phyloP scores from a whole-genome alignment of 2,113 vertebrate genomes.

The Rallus limicola region DNA sequence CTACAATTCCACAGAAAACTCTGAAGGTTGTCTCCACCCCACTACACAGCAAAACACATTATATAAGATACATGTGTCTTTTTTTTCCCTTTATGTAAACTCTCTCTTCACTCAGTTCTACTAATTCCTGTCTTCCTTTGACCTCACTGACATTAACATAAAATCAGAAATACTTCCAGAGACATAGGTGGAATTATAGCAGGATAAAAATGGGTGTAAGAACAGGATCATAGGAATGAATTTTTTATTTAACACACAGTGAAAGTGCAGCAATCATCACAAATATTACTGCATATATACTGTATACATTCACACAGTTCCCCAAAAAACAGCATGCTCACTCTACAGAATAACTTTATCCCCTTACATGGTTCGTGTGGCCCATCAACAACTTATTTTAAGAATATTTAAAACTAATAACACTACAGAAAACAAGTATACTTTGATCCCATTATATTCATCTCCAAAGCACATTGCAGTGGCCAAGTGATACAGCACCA shows the following conservation, averaged over 20 bases:
- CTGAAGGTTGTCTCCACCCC: not conserved
- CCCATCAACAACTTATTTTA: not conserved
- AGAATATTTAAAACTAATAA: not conserved
- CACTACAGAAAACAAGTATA: not conserved
- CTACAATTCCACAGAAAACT: not conserved
- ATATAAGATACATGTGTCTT: not conserved
- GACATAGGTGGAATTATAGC: not conserved
- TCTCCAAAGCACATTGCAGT: not conserved
- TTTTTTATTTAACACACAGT: conserved; percentile 11
- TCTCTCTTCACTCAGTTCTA: not conserved
- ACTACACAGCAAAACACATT: not conserved
- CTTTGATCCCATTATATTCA: not conserved
- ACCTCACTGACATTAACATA: not conserved
- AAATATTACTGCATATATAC: not conserved
- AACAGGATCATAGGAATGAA: not conserved
- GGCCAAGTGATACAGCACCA: not conserved
- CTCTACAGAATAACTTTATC: not conserved
- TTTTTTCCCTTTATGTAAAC: not conserved
- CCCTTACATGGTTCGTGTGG: not conserved
- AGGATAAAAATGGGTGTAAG: not conserved
- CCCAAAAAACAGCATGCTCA: not conserved
- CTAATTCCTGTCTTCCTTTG: not conserved
- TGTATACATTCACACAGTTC: not conserved
- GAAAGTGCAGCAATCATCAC: not conserved
- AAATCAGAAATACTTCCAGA: not conserved